These are phyloP conservation scores for Galeopsomyia nigrocyanea DNA, from an alignment of 2,888 invertebrate species.

Conservation along the genomic window DNA sequence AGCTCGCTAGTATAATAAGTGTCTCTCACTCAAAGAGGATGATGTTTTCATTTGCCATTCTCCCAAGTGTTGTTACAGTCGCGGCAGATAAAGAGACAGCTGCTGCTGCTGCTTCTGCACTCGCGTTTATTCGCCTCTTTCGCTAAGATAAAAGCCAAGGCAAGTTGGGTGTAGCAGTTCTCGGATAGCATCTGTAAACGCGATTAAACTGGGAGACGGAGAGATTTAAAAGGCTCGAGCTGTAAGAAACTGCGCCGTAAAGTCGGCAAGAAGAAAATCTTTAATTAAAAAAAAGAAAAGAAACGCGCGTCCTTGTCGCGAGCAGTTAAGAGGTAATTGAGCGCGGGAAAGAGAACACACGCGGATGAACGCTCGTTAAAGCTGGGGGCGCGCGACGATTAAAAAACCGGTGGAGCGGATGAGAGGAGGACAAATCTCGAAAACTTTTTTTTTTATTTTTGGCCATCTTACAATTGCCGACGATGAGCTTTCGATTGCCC, in stretches of 20 bases:
- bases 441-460: slow-evolving; percentile 20
- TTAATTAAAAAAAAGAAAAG: slow-evolving; percentile 36
- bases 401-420: slow-evolving; percentile 8
- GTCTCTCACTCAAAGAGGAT: too few relatives aligned
- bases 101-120: too few relatives aligned
- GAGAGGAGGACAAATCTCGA: neutral
- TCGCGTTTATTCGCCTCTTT: too few relatives aligned
- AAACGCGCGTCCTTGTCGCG: slow-evolving; percentile 27
- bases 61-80: too few relatives aligned
- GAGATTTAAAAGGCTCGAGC: slow-evolving; percentile 13
- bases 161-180: neutral
- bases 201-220: slow-evolving; percentile 1
- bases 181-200: slow-evolving; percentile 9
- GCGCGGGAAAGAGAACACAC: neutral
- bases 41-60: too few relatives aligned
- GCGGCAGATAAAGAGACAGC: too few relatives aligned
- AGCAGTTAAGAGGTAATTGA: slow-evolving; percentile 37
- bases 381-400: neutral
- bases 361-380: slow-evolving; percentile 23
- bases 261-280: slow-evolving; percentile 14
- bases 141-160: too few relatives aligned
- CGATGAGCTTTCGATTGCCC: slow-evolving; percentile 19
- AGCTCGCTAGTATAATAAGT: too few relatives aligned
- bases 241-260: neutral
- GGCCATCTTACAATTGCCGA: slow-evolving; percentile 1